These are phyloP conservation scores for Budorcas taxicolor DNA, from an alignment of 2,113 vertebrate genomes.

Conservation along the genomic window DNA sequence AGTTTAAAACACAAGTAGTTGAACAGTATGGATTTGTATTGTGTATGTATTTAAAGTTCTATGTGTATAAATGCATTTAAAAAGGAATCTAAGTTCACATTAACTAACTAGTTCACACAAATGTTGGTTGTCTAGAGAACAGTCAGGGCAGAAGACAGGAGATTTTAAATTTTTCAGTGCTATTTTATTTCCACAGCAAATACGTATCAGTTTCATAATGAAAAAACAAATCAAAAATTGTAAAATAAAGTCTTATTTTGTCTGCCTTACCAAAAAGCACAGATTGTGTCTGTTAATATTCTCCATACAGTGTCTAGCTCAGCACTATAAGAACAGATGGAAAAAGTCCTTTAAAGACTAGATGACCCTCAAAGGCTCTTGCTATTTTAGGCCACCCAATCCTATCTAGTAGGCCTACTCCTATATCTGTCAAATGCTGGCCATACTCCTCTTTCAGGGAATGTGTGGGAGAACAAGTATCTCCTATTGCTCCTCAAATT, in stretches of 20 bases:
- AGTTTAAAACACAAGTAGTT: neutral
- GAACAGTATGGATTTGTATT: constrained; percentile 11
- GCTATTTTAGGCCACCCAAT: neutral
- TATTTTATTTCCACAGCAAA: constrained; percentile 17
- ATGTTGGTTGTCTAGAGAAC: neutral
- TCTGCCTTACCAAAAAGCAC: neutral
- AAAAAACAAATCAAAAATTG: constrained; percentile 14
- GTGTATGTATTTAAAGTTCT: neutral
- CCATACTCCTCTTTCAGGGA: neutral
- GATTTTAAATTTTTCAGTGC: constrained; percentile 15
- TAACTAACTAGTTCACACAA: neutral
- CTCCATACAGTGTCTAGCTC: neutral
- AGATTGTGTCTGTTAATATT: neutral
- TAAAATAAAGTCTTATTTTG: neutral
- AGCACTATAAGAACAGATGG: neutral
- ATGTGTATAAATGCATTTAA: neutral
- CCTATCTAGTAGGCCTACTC: neutral
- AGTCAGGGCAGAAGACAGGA: neutral
- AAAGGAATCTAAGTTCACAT: neutral
- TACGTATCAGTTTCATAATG: constrained; percentile 11
- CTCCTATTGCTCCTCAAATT: neutral
- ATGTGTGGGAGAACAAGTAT: neutral
- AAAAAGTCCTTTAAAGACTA: neutral
- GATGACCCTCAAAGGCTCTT: neutral
- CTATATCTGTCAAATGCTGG: neutral